Base-by-base conservation (phyloP, 2,797 vertebrate genomes). In the Pempheris klunzingeri region DNA sequence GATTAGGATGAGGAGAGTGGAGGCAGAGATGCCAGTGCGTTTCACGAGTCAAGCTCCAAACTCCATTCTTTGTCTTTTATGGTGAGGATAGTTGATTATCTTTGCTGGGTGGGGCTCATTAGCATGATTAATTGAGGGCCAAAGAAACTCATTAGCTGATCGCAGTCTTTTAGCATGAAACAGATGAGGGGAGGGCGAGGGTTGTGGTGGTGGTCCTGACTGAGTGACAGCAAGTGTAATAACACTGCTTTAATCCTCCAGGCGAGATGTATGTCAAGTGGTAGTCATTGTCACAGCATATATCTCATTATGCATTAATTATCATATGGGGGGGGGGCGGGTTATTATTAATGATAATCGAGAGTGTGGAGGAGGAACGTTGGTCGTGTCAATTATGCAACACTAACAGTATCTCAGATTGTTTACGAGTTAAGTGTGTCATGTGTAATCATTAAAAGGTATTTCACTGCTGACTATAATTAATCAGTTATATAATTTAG, bases 51-150 rank as follows among this genome's bases (percentile, higher is more conserved):
- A 28, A 70, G 62, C 63, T 67, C 75, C 46, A 52, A 69, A 78
- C 80, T 72, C 36, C 39, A 26, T 62, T 34, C 61, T n/a, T 63
- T 75, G 67, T 30, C 69, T 74, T 74, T 69, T 52, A 66, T 66
- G 32, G 52, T 8, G 26, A 62, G 46, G 83, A 67, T 28, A 64
- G 63, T 55, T 86, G 81, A 86, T 88, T 80, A 74, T 87, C 77
- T 83, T 70, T 47, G 43, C 74, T 86, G 89, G 86, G 83, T 57
- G 82, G 80, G 81, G 76, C 78, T 87, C 84, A 87, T 93, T 90
- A 90, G 69, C 58, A 54, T 89, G 88, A 92, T 92, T 92, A 90
- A 92, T 90, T 78, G 81, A 58, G 83, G 90, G 83, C 81, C 85
- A 82, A 70, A 66, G 75, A 90, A 89, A 83, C 72, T 87, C 86